A percentile compares a stretch with the other conserved stretches of the same genome.
Conservation (phyloP, 2,888 invertebrate genomes). For the Drosophila aldrichi region DNA sequence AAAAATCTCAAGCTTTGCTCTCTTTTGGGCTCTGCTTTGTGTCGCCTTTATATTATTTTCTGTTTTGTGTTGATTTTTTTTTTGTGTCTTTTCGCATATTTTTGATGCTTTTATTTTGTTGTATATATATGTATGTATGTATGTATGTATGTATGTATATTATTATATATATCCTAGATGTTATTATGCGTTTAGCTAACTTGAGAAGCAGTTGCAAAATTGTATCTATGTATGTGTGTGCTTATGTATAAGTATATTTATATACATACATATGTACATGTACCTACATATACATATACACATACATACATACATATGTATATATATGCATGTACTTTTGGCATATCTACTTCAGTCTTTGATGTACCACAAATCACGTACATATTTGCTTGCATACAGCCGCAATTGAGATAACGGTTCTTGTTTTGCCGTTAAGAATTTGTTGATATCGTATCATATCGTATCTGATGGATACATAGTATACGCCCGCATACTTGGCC, state of each 20-base stretch:
- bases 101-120: conserved; percentile 4
- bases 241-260: too few species aligned
- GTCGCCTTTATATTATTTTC: neutral
- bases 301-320: neutral
- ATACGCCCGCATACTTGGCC: conserved; percentile 5
- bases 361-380: conserved; percentile 56
- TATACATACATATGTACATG: neutral
- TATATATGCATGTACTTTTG: conserved; percentile 1
- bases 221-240: neutral
- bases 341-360: conserved; percentile 23
- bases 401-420: conserved; percentile 55
- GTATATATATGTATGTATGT: neutral
- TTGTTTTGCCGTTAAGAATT: conserved; percentile 19
- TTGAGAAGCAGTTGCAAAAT: conserved; percentile 29
- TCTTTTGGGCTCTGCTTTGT: conserved; percentile 39
- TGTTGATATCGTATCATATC: conserved; percentile 5
- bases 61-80: too few species aligned
- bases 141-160: neutral
- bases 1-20: conserved; percentile 39
- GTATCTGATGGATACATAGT: conserved; percentile 35
- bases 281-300: neutral
- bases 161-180: conserved; percentile 3
- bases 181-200: conserved; percentile 36
- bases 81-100: conserved; percentile 3
- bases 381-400: conserved; percentile 63